phyloP scores from a whole-genome alignment of 2,797 vertebrate species.

The Schizothorax lantsangensis region DNA sequence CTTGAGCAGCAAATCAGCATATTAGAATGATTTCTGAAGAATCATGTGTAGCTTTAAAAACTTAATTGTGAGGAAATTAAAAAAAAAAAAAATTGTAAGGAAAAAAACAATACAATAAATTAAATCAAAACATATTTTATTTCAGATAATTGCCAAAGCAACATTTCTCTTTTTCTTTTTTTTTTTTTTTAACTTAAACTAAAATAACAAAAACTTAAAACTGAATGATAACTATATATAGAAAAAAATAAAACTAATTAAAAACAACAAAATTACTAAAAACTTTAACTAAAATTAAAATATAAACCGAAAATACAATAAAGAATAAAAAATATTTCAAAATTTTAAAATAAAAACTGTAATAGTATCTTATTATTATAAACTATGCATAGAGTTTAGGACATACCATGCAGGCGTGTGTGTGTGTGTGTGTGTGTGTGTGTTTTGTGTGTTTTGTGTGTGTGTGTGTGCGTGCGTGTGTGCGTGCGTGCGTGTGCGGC shows the following conservation, averaged over 20 bases:
- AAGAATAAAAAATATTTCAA: background rate
- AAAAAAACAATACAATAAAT: background rate
- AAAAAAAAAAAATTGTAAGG: no score
- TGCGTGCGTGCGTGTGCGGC: no score
- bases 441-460: no score
- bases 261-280: background rate
- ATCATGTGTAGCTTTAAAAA: background rate
- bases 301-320: background rate
- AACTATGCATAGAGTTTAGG: background rate
- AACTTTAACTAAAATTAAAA: background rate
- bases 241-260: background rate
- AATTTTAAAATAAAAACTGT: background rate
- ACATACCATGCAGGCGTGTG: background rate
- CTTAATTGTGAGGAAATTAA: background rate
- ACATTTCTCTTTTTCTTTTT: background rate
- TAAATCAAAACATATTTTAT: background rate
- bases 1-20: background rate
- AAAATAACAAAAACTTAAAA: background rate
- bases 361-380: background rate
- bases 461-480: constrained; percentile 50
- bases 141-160: background rate
- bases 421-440: constrained; percentile 50
- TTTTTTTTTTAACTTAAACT: background rate
- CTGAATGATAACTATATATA: background rate
- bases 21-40: background rate